Evolutionary conservation across 2,797 vertebrate genomes (phyloP).

Genomic region (Emys orbicularis): DNA sequence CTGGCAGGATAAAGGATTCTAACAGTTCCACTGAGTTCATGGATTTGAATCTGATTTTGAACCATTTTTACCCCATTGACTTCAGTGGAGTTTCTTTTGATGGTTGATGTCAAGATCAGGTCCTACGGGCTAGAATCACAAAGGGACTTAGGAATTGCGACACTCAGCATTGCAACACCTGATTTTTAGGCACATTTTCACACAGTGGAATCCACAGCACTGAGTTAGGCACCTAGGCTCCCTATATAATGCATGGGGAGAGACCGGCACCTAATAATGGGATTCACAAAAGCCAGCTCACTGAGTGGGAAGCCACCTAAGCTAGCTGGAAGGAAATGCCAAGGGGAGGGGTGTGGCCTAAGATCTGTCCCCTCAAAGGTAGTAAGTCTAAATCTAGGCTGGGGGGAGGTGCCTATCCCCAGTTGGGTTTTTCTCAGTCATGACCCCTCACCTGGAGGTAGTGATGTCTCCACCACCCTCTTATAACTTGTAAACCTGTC

Average conservation of each 20-base stretch:
- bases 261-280: background rate
- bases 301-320: background rate
- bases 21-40: background rate
- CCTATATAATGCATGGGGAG: background rate
- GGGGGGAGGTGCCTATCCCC: too few species aligned
- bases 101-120: background rate
- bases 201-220: background rate
- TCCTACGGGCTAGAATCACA: background rate
- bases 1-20: background rate
- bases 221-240: background rate
- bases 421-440: too few species aligned
- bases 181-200: background rate
- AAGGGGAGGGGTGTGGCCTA: background rate
- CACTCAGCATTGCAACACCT: background rate
- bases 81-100: background rate
- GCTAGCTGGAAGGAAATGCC: background rate
- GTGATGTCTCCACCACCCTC: too few species aligned
- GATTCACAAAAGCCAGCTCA: background rate
- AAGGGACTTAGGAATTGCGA: background rate
- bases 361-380: background rate
- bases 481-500: too few species aligned
- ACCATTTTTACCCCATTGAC: background rate
- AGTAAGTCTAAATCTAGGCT: background rate
- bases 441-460: too few species aligned
- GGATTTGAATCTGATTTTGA: background rate